Evolutionary conservation across 1,140 invertebrate genomes (phyloP), one percentile per base, ranked within the genome.

Genomic region (Planococcus citri): DNA sequence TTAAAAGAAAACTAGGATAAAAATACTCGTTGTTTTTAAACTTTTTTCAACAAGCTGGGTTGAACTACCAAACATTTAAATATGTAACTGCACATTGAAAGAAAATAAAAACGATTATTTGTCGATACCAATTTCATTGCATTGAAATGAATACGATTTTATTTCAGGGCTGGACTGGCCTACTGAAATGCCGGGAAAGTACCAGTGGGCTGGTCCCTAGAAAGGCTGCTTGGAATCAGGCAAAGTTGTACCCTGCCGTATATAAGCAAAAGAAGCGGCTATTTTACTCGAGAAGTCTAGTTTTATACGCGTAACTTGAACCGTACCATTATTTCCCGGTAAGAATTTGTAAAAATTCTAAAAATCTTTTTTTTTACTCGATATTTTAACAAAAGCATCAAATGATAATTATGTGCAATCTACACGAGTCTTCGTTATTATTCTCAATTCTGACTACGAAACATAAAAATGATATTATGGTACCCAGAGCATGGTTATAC

Each of bases 111-210:
- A 37, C 33, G 33, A 37, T 6, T 37, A 37, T 51, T 51, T 51
- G 2, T 17, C 41, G 29, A 12, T 33, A 33, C 29, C 29, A 6
- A 51, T 51, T n/a, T n/a, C 2, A 51, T n/a, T 14, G 41, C 41
- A 51, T 20, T 51, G 41, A 51, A 51, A 51, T 51, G 41, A 51
- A 6, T 17, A 3, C 4, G 17, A 4, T 51, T 51, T 51, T 51
- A 51, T 51, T 51, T 51, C 41, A 51, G 41, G 41, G 41, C 41
- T 51, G 41, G 41, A 51, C 41, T 51, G 41, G 41, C 41, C 41
- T 51, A 51, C 41, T 51, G 41, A 51, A 17, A 51, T 51, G 41
- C 12, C 41, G 41, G 41, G 6, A 14, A 51, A 51, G 17, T 51
- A 51, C 41, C 41, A 51, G 41, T 51, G 41, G 41, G 41, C 41